Conservation (phyloP, 1,140 invertebrate species). For the Muscidifurax raptorellus region DNA sequence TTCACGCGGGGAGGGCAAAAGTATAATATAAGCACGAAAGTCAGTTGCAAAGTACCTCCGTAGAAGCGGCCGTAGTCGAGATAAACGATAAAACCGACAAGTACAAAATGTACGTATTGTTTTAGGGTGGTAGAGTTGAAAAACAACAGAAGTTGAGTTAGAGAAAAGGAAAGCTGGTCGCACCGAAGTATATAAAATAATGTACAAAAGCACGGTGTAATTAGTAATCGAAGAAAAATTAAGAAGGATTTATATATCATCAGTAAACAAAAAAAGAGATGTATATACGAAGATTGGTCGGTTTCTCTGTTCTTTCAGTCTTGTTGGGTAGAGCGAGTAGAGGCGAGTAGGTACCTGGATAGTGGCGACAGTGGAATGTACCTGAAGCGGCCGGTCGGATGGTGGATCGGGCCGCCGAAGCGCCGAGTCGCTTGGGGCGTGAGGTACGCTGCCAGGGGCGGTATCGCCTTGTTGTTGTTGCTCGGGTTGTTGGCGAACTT, state of each 20-base stretch:
- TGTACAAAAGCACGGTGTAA: background rate
- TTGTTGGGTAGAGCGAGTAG: slow-evolving; percentile 76
- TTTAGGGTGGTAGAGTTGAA: background rate
- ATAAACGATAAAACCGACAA: background rate
- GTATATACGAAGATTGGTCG: slow-evolving; percentile 4
- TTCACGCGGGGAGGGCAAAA: background rate
- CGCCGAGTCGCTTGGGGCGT: slow-evolving; percentile 86
- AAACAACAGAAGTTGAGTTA: background rate
- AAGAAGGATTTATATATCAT: too few relatives aligned
- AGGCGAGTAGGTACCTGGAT: slow-evolving; percentile 79
- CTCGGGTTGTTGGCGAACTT: slow-evolving; percentile 99
- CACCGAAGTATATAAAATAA: background rate
- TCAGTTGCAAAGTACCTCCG: slow-evolving; percentile 14
- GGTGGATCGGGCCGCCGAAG: slow-evolving; percentile 94
- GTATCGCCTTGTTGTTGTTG: slow-evolving; percentile 93
- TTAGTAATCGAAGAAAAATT: background rate
- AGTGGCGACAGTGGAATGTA: slow-evolving; percentile 84
- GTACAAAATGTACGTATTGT: background rate
- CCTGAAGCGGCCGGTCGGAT: slow-evolving; percentile 94
- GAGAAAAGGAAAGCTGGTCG: background rate
- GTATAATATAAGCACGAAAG: background rate
- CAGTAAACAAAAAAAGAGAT: background rate
- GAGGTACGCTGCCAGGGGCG: slow-evolving; percentile 94
- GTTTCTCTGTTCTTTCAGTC: slow-evolving; percentile 61
- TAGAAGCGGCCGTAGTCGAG: background rate